Evolutionary conservation across 2,797 vertebrate genomes (phyloP), one percentile per base, ranked within the genome.

Genomic region (Hippocampus kuda): DNA sequence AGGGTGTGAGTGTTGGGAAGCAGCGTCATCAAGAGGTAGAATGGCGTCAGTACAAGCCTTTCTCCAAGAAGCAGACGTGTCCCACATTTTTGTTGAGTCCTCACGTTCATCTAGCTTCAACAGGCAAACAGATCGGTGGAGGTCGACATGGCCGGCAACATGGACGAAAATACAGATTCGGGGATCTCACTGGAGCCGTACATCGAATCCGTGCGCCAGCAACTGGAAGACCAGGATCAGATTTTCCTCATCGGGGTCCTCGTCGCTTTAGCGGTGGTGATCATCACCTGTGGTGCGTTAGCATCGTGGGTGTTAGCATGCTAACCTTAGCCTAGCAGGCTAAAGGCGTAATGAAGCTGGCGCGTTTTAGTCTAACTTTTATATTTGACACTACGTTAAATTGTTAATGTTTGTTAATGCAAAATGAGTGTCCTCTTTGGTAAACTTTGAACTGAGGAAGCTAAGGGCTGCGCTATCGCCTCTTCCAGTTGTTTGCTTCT

Each of bases 281-380:
- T 93, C 72, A 69, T 93, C 68, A 93, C 92, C 1, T 80, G 92
- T 34, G 88, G 96, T 97, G 73, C 89, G 85, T 38, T 74, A 78
- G 76, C 79, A 65, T 56, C 3, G 54, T 15, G 63, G 1, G 12
- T 15, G 46, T 38, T 74, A 78, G 76, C 79, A 65, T 56, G 78
- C 75, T 75, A 70, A n/a, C 41, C 12, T 54, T 77, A 81, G 73
- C 54, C 49, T 61, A 71, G n/a, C 68, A 61, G 8, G 61, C 34
- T 41, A 27, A 8, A 64, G 76, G 74, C 73, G 70, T 64, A 27
- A 48, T 67, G 8, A 41, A 24, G 13, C 10, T 16, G 1, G 1
- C 18, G 4, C 26, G 18, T 34, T 9, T 68, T 1, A 1, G 60
- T 26, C 30, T 51, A 51, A 51, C 20, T 51, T 8, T 51, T 20